Conservation (phyloP, 2,888 invertebrate genomes). For the Cheilosia impressa region DNA sequence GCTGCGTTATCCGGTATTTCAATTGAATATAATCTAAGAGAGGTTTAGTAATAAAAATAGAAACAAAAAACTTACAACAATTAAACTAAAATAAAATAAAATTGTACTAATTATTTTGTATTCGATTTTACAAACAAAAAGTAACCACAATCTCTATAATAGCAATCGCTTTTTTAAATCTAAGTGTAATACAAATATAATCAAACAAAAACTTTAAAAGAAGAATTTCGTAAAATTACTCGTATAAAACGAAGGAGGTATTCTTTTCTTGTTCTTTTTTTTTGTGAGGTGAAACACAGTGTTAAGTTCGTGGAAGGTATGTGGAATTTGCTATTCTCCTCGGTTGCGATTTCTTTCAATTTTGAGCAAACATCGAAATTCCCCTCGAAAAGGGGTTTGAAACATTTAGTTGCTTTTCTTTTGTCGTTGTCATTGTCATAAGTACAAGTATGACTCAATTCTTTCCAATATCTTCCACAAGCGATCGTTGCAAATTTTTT, state of each 20-base stretch:
- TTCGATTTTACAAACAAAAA: conserved; percentile 49
- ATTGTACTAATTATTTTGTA: conserved; percentile 62
- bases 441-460: not conserved
- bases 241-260: not conserved
- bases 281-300: conserved; percentile 71
- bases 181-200: conserved; percentile 58
- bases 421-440: not conserved
- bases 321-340: conserved; percentile 31
- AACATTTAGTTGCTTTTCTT: conserved; percentile 19
- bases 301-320: conserved; percentile 68
- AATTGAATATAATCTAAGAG: conserved; percentile 59
- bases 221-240: conserved; percentile 25
- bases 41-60: conserved; percentile 22
- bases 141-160: conserved; percentile 33
- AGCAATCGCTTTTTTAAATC: conserved; percentile 53
- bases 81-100: conserved; percentile 9
- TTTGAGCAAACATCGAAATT: not conserved
- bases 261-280: not conserved
- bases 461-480: conserved; percentile 69
- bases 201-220: conserved; percentile 20
- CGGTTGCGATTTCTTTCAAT: conserved; percentile 26
- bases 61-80: conserved; percentile 11
- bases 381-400: conserved; percentile 24
- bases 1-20: conserved; percentile 64
- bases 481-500: conserved; percentile 41